Conservation (phyloP, 2,113 vertebrate species). For the Atractosteus spatula region DNA sequence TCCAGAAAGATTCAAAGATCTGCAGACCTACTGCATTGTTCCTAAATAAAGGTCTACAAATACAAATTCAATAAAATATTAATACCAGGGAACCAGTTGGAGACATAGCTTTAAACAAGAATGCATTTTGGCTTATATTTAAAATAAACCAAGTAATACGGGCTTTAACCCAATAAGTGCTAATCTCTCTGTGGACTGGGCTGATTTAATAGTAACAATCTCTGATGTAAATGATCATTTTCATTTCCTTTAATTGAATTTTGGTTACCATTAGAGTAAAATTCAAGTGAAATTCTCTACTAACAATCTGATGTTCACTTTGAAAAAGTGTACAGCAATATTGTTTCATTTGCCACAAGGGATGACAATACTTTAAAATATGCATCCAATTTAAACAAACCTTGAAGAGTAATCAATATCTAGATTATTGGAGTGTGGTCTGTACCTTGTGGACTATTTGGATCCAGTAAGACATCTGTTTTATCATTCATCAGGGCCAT, state of each 20-base stretch:
- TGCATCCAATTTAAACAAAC: slow-evolving; percentile 18
- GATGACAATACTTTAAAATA: slow-evolving; percentile 4
- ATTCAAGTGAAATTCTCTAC: slow-evolving; percentile 63
- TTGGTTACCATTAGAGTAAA: slow-evolving; percentile 73
- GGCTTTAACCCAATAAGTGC: slow-evolving; percentile 82
- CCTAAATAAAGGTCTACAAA: slow-evolving; percentile 97
- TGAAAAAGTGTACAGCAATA: background rate
- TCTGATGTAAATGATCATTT: slow-evolving; percentile 79
- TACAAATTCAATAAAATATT: slow-evolving; percentile 93
- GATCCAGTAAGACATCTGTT: slow-evolving; percentile 77
- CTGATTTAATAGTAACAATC: slow-evolving; percentile 81
- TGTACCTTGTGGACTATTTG: slow-evolving; percentile 70
- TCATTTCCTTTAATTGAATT: slow-evolving; percentile 79
- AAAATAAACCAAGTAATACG: slow-evolving; percentile 74
- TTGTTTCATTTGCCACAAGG: background rate
- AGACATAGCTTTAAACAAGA: slow-evolving; percentile 53
- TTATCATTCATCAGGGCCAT: slow-evolving; percentile 78
- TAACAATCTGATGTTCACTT: slow-evolving; percentile 2
- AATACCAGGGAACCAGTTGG: slow-evolving; percentile 63
- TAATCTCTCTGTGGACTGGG: slow-evolving; percentile 66
- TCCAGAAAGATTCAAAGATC: slow-evolving; percentile 98
- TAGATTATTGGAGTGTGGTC: slow-evolving; percentile 19
- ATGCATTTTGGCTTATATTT: slow-evolving; percentile 70
- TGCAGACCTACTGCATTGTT: slow-evolving; percentile 96
- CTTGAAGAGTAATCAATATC: slow-evolving; percentile 24